A percentile compares a stretch with the other conserved stretches of the same genome.
These are phyloP conservation scores for Dromas ardeola DNA, from an alignment of 2,113 vertebrate genomes.

Conservation along the genomic window DNA sequence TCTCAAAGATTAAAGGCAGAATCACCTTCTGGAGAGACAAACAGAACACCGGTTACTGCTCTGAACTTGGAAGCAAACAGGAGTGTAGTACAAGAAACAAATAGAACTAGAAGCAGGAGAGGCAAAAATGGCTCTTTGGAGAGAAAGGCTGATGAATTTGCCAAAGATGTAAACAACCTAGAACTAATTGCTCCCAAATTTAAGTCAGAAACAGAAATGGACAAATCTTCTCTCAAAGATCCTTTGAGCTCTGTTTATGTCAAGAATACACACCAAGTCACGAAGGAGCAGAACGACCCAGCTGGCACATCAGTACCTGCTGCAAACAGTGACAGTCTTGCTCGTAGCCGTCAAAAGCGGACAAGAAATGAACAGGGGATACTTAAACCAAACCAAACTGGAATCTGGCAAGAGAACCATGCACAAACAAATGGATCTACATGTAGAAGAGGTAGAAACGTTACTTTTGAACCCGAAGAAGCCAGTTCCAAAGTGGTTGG, in stretches of 20 bases:
- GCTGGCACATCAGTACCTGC: background rate
- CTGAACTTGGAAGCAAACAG: background rate
- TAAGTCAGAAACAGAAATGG: background rate
- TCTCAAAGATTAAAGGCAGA: background rate
- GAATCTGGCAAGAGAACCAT: background rate
- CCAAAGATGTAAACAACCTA: background rate
- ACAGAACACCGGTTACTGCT: background rate
- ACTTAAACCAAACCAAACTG: background rate
- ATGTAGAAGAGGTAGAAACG: background rate
- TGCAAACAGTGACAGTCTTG: background rate
- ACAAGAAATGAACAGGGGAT: background rate
- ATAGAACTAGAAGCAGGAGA: background rate
- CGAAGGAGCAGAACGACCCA: background rate
- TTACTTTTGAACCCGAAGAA: background rate
- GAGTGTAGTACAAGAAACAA: background rate
- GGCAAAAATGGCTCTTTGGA: background rate
- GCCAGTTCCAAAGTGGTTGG: background rate
- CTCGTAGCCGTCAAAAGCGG: background rate
- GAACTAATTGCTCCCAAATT: background rate
- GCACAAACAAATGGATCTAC: background rate
- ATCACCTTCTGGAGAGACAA: background rate
- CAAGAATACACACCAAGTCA: background rate
- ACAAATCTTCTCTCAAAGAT: background rate
- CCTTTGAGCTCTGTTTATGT: background rate
- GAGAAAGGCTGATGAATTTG: background rate